Percentiles rank a stretch among this genome's conserved stretches.
These are phyloP conservation scores for Galemys pyrenaicus DNA, from an alignment of 2,113 vertebrate species.

Conservation along the genomic window DNA sequence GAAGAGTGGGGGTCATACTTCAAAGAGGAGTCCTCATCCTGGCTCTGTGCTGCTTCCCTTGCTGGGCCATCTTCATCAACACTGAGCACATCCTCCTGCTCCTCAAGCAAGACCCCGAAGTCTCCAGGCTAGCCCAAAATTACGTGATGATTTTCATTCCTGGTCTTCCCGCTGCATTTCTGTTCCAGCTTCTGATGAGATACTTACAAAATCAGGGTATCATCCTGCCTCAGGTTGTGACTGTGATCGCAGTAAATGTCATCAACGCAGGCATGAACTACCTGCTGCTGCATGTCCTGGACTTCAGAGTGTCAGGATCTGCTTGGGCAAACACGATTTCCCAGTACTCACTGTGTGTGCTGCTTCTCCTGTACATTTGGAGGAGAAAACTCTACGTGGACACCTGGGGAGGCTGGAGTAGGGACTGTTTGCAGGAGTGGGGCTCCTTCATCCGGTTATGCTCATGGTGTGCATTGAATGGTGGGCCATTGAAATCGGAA, in stretches of 20 bases:
- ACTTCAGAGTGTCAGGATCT: slow-evolving; percentile 82
- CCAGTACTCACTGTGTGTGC: slow-evolving; percentile 86
- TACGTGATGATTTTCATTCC: slow-evolving; percentile 92
- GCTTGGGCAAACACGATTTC: slow-evolving; percentile 90
- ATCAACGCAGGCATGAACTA: too few relatives aligned
- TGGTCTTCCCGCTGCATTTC: slow-evolving; percentile 92
- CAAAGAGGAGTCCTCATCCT: slow-evolving; percentile 90
- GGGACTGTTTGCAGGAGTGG: slow-evolving; percentile 92
- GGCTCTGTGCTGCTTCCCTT: slow-evolving; percentile 92
- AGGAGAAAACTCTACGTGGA: slow-evolving; percentile 90
- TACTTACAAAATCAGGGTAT: slow-evolving; percentile 93
- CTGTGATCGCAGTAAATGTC: too few relatives aligned
- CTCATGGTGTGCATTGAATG: slow-evolving; percentile 93
- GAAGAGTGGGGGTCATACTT: slow-evolving; percentile 90
- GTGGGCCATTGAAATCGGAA: slow-evolving; percentile 93
- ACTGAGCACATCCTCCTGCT: slow-evolving; percentile 87
- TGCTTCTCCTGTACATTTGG: slow-evolving; percentile 89
- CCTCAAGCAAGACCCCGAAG: slow-evolving; percentile 87
- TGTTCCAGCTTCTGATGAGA: slow-evolving; percentile 90
- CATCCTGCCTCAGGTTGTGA: too few relatives aligned
- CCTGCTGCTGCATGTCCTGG: too few relatives aligned
- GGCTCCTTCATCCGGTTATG: slow-evolving; percentile 87
- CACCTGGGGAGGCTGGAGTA: slow-evolving; percentile 95
- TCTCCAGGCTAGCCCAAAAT: slow-evolving; percentile 92
- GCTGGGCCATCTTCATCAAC: slow-evolving; percentile 93